Base-by-base conservation (phyloP, 1,140 invertebrate species). In the Pseudomyrmex concolor region DNA sequence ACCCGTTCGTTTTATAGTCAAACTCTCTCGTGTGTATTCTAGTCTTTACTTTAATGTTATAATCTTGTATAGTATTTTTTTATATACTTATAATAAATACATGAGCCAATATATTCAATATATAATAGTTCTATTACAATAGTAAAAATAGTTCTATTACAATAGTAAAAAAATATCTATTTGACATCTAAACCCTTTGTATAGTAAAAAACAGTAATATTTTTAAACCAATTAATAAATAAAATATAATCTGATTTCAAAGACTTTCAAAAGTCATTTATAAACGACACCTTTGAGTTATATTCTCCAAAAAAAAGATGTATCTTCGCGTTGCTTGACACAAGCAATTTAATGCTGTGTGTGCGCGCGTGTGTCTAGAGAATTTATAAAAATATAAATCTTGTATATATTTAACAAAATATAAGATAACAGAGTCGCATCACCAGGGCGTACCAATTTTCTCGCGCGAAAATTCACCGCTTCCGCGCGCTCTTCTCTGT, bases 321-420 rank as follows among this genome's bases (percentile, higher is more conserved):
- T 59, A 34, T n/a, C 51, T 57, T 51, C 5, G 48, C 51, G 50
- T 66, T 1, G 19, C 34, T 73, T 45, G 64, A 59, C 71, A 50
- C 57, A 54, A 60, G 64, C 66, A 77, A 84, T 60, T 76, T 74
- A 34, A 34, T 34, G 34, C 34, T 34, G 5, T 34, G 34, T 34
- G 34, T 34, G 34, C 66, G 51, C 15, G 72, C 84, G 73, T 71
- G 86, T 78, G 85, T 78, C 60, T 82, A 54, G 48, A 63, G 62
- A 73, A 73, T 68, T n/a, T n/a, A 68, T 55, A 59, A 83, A 86
- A 87, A 89, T 34, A 34, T 87, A 91, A 91, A 90, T 88, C 86
- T 83, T 86, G 84, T 78, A 88, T 78, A 88, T 90, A 89, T 91
- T 87, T 88, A 88, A 89, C 77, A 86, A 89, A 73, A 63, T 68